These are phyloP conservation scores for Zaprionus taronus DNA, from an alignment of 1,140 invertebrate species.

Conservation along the genomic window DNA sequence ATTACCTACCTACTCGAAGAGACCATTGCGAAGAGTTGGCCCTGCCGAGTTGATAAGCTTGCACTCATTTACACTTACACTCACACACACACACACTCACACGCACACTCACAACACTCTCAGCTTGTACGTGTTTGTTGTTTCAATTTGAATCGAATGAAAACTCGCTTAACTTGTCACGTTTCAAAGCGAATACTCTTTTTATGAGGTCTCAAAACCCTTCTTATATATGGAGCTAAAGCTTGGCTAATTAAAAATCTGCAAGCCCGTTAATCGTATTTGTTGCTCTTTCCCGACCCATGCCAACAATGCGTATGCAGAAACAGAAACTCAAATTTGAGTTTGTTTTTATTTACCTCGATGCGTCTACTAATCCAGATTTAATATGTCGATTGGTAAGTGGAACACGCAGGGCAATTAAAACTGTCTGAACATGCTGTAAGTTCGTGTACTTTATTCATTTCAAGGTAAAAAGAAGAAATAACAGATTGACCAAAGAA, in stretches of 20 bases:
- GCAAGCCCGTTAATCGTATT: constrained; percentile 2
- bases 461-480: not conserved
- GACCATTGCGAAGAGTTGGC: constrained; percentile 26
- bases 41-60: constrained; percentile 4
- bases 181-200: constrained; percentile 50
- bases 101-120: constrained; percentile 23
- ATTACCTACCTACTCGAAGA: constrained; percentile 38
- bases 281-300: constrained; percentile 30
- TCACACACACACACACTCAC: constrained; percentile 42
- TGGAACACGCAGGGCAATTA: constrained; percentile 11
- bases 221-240: constrained; percentile 15
- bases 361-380: not conserved
- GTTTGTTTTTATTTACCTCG: constrained; percentile 35
- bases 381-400: not conserved
- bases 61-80: constrained; percentile 41
- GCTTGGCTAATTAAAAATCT: not conserved
- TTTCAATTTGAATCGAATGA: constrained; percentile 61
- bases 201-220: constrained; percentile 51
- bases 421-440: not conserved
- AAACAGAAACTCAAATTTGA: constrained; percentile 15
- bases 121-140: constrained; percentile 54
- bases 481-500: not conserved
- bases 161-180: constrained; percentile 54
- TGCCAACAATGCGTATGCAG: constrained; percentile 18
- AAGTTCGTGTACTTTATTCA: not conserved